These are phyloP conservation scores for Moxostoma hubbsi DNA, from an alignment of 2,797 vertebrate species.

Conservation along the genomic window DNA sequence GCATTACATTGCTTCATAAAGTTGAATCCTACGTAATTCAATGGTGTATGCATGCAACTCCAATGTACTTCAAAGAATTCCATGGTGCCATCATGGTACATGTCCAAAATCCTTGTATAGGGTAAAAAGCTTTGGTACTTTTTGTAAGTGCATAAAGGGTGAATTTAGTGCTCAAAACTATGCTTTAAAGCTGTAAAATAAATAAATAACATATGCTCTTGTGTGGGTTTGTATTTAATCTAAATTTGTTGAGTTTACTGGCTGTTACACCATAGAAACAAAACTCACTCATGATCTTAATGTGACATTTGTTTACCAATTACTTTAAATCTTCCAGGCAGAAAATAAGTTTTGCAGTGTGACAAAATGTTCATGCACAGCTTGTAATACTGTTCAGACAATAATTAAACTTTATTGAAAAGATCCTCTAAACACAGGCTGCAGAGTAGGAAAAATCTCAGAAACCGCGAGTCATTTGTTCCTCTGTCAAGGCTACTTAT, in stretches of 20 bases:
- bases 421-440: constrained; percentile 60
- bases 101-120: too few species aligned
- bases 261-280: constrained; percentile 54
- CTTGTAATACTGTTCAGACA: constrained; percentile 69
- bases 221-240: too few species aligned
- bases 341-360: constrained; percentile 69
- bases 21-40: too few species aligned
- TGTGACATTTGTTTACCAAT: constrained; percentile 75
- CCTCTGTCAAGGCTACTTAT: constrained; percentile 59
- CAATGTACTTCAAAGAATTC: too few species aligned
- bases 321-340: constrained; percentile 74
- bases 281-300: constrained; percentile 49
- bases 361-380: constrained; percentile 61
- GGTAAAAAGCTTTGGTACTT: too few species aligned
- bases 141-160: too few species aligned
- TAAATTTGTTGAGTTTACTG: constrained; percentile 46
- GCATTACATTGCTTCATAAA: too few species aligned
- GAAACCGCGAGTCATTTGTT: constrained; percentile 68
- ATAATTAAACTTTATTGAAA: constrained; percentile 73
- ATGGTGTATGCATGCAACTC: too few species aligned
- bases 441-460: constrained; percentile 58
- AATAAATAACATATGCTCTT: too few species aligned
- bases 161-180: too few species aligned
- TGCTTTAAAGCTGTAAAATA: too few species aligned
- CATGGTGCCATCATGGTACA: too few species aligned